Conservation (phyloP, 2,113 vertebrate species). For the Micromys minutus region DNA sequence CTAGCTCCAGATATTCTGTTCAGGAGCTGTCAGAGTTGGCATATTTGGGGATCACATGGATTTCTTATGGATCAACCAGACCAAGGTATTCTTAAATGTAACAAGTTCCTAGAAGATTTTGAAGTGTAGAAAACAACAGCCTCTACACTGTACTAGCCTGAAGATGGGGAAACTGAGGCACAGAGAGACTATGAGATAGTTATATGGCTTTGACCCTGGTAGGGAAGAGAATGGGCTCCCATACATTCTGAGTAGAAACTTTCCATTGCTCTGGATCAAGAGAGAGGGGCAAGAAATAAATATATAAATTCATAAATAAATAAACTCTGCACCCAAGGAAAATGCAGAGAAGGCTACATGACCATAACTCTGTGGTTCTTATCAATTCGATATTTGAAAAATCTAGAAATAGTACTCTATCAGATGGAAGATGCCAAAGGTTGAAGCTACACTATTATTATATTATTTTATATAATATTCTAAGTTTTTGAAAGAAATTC, state of each 20-base stretch:
- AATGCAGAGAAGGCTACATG: not conserved
- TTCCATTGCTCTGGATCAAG: not conserved
- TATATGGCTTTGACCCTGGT: not conserved
- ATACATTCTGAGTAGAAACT: not conserved
- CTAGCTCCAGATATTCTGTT: not conserved
- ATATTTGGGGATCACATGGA: not conserved
- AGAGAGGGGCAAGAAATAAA: not conserved
- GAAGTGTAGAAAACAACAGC: not conserved
- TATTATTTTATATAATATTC: not conserved
- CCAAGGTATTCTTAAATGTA: not conserved
- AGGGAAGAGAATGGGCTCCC: not conserved
- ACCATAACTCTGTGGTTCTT: not conserved
- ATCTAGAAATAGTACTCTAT: not conserved
- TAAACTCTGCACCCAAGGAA: not conserved
- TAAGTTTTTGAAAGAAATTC: not conserved
- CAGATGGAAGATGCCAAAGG: not conserved
- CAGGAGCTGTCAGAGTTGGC: not conserved
- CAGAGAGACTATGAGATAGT: not conserved
- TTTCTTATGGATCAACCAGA: not conserved
- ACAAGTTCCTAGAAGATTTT: not conserved
- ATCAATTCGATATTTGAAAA: not conserved
- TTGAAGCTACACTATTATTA: slow-evolving; percentile 5
- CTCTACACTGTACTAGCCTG: not conserved
- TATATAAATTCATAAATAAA: not conserved
- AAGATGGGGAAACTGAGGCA: not conserved